Evolutionary conservation across 2,888 invertebrate genomes (phyloP), one percentile per base, ranked within the genome.

Genomic region (Chesias legatella): DNA sequence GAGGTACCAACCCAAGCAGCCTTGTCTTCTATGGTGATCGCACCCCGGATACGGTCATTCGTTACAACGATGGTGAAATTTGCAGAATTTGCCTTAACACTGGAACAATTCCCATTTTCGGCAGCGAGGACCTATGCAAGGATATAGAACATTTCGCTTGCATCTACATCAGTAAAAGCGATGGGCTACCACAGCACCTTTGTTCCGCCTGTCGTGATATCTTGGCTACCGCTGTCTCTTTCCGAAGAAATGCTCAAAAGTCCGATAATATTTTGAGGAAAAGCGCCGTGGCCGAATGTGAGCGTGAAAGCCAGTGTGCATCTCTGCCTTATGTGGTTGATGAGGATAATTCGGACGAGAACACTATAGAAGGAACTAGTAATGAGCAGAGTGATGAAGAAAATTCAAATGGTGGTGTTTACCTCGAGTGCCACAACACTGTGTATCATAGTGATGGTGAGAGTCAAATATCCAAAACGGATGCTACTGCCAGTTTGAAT

Each of bases 391-490:
- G 24, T 11, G 40, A 40, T 20, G 24, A 9, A 9, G 32, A 23
- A 13, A 9, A 21, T 25, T 48, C 28, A 9, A 31, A 48, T 20
- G 11, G 9, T 31, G 13, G 28, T 26, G 32, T 37, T 9, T 43
- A 48, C 31, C n/a, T 48, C 1, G 43, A 43, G 27, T 40, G 21
- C 27, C 29, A 17, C 6, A 42, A 33, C n/a, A 30, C 30, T 25
- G 26, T 7, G n/a, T 13, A 30, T 23, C 30, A 27, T 6, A 26
- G 13, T 10, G 38, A 39, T 6, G 11, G 8, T 36, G 36, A 30
- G 1, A 24, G 17, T 24, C 9, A 17, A 24, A 5, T 6, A 3
- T 11, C 1, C 3, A 9, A 8, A 21, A 10, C 26, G 6, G 24
- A 33, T 17, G 13, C 6, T 6, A 10, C 23, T 17, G 8, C 6